These are phyloP conservation scores for Cotesia vestalis DNA, from an alignment of 1,140 invertebrate genomes.

Conservation along the genomic window DNA sequence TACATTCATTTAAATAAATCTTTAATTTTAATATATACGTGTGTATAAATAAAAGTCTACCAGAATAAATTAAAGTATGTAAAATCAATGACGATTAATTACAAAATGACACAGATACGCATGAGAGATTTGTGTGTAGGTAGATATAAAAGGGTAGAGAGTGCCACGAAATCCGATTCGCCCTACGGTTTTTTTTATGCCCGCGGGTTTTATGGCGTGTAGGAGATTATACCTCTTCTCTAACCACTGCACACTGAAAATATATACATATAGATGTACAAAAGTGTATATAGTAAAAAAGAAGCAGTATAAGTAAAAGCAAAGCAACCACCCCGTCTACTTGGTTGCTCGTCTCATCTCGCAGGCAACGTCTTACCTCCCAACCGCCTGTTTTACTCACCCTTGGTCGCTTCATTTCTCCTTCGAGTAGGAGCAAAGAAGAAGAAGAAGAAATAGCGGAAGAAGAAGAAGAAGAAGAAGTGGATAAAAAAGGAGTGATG, in stretches of 20 bases:
- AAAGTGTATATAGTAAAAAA: no score
- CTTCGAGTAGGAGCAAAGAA: conserved; percentile 17
- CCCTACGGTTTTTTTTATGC: conserved; percentile 24
- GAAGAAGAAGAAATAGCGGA: conserved; percentile 36
- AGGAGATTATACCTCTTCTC: conserved; percentile 40
- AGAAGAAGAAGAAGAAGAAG: conserved; percentile 36
- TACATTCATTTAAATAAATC: no score
- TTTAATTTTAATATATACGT: no score
- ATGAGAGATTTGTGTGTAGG: background rate
- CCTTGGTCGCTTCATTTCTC: conserved; percentile 8
- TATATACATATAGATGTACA: no score
- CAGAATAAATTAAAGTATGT: background rate
- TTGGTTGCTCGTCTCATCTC: conserved; percentile 37
- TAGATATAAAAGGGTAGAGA: conserved; percentile 17
- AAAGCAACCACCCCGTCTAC: conserved; percentile 10
- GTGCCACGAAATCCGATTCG: conserved; percentile 41
- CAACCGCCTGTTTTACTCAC: conserved; percentile 8
- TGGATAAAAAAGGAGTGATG: conserved; percentile 35
- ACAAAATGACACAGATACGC: conserved; percentile 27
- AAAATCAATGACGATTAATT: conserved; percentile 26
- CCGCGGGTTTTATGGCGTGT: conserved; percentile 46
- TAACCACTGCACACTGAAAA: background rate
- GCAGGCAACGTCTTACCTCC: conserved; percentile 25
- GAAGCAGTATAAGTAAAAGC: no score
- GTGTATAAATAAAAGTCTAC: no score